Conservation (phyloP, 2,888 invertebrate genomes). For the Noctua janthe region DNA sequence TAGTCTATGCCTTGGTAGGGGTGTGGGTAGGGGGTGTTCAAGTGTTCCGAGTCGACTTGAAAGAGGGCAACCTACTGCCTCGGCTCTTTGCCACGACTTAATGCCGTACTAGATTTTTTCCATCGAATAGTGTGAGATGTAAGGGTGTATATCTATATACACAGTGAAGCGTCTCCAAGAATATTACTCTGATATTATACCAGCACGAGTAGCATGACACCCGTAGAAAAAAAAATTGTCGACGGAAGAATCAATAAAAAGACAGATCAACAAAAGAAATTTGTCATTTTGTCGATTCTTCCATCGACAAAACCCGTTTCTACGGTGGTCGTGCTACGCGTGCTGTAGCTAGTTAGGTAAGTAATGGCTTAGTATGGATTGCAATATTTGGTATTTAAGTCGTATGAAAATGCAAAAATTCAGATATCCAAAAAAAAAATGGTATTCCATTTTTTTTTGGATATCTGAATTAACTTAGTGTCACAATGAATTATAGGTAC, state of each 20-base stretch:
- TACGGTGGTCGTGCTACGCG: too few relatives aligned
- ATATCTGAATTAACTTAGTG: not conserved
- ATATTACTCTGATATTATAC: not conserved
- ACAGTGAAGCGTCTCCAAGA: constrained; percentile 3
- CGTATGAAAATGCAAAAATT: not conserved
- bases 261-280: too few relatives aligned
- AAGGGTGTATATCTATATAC: constrained; percentile 22
- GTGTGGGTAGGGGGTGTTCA: constrained; percentile 76
- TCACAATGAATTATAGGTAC: too few relatives aligned
- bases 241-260: too few relatives aligned
- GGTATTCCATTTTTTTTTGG: not conserved
- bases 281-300: too few relatives aligned
- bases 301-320: too few relatives aligned
- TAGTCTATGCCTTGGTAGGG: constrained; percentile 73
- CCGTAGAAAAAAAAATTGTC: too few relatives aligned
- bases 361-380: not conserved
- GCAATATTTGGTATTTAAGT: not conserved
- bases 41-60: constrained; percentile 80
- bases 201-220: too few relatives aligned
- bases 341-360: not conserved
- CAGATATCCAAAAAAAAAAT: too few relatives aligned
- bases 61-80: constrained; percentile 80
- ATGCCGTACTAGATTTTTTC: constrained; percentile 87
- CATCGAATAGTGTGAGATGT: constrained; percentile 76
- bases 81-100: constrained; percentile 80